Evolutionary conservation across 2,888 invertebrate species (phyloP), one percentile per base, ranked within the genome.

Genomic region (Strigamia transsilvanica): DNA sequence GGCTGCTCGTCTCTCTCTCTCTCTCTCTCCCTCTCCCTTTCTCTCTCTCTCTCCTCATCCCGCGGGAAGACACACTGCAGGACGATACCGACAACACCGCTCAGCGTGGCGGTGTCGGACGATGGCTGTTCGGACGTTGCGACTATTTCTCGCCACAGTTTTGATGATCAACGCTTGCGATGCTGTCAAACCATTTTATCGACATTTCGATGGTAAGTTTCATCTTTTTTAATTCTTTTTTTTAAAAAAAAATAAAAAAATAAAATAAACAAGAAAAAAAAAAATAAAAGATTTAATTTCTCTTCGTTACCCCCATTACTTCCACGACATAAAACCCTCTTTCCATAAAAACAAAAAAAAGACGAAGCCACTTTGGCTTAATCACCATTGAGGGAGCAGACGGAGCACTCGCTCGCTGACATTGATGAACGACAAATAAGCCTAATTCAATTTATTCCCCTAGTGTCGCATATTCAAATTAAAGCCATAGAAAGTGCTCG

Each of bases 191-290:
- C 61, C 61, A 2, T 61, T 61, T 61, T 61, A 61, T 18, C 61
- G 61, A 18, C 61, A 61, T 61, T 61, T 61, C 12, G 61, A 61
- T 61, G 61, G 61, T 61, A 61, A 61, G 61, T 61, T 46, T 46
- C 12, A 4, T 13, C n/a, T 3, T 46, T 46, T 46, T 10, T 10
- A 9, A 13, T 42, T 42, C 12, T 34, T 34, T 34, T 34, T 34
- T 38, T 38, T 38, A 38, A 38, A 38, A 38, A 9, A 5, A 38
- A 38, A 38, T 10, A 38, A 38, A 46, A 2, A 42, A 42, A 42
- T 12, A 42, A n/a, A 42, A 5, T 42, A 13, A 42, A 12, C 13
- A 46, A 46, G 15, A 4, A 46, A 46, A 15, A 1, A 46, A 46
- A 46, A 2, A 13, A 4, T 10, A 46, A 46, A 46, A 15, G 1